A percentile compares a stretch with the other conserved stretches of the same genome.
These are phyloP conservation scores for Hypotaenidia okinawae DNA, from an alignment of 2,797 vertebrate genomes.

Conservation along the genomic window DNA sequence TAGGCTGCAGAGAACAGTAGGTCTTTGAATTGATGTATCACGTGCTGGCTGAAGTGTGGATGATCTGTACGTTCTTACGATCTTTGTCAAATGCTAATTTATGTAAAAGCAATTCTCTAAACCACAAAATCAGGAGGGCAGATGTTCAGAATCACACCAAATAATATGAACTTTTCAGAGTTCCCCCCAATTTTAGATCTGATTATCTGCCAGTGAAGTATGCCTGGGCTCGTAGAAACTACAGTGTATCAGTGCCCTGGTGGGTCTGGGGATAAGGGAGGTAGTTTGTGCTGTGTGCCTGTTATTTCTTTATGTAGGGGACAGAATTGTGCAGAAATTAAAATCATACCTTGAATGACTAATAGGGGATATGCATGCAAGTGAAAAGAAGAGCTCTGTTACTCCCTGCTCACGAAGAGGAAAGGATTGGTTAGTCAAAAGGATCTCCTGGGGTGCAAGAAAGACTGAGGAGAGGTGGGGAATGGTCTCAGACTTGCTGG, in stretches of 20 bases:
- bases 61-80: background rate
- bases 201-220: background rate
- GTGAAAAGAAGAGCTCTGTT: background rate
- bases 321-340: background rate
- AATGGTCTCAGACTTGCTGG: background rate
- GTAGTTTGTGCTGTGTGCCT: background rate
- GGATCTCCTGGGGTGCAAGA: background rate
- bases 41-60: background rate
- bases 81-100: background rate
- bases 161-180: background rate
- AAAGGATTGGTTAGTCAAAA: background rate
- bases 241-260: background rate
- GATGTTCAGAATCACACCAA: background rate
- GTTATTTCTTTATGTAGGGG: background rate
- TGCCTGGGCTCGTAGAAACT: background rate
- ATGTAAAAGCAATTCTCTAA: background rate
- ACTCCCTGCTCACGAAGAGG: background rate
- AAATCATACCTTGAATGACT: background rate
- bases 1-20: background rate
- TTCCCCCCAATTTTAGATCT: background rate
- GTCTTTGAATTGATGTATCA: background rate
- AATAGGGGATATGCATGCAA: background rate
- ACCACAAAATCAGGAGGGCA: accelerated
- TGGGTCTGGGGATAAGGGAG: background rate
- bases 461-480: background rate